Evolutionary conservation across 2,113 vertebrate genomes (phyloP), one percentile per base, ranked within the genome.

Genomic region (Callospermophilus lateralis): DNA sequence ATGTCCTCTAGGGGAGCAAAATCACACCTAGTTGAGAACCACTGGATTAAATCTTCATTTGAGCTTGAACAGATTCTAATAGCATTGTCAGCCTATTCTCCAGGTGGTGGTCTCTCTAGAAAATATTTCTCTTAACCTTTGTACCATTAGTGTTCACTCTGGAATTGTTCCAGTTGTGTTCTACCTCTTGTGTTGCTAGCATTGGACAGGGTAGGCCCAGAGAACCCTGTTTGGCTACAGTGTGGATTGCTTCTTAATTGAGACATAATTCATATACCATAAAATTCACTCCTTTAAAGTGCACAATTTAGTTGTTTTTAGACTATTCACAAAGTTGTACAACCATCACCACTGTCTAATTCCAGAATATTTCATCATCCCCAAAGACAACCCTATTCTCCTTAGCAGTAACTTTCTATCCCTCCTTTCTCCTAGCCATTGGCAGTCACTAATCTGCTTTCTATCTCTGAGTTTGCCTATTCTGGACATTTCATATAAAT

Each of bases 121-220:
- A 26, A 86, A 32, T 84, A 30, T 73, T 93, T 93, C 30, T 95
- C 55, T 61, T 85, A 30, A 55, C 32, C 73, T 92, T 73, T 68
- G 34, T 72, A 32, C 74, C 30, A n/a, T 73, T 42, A 16, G 24
- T 73, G 20, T 83, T 68, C n/a, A 87, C 53, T 48, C 70, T 48
- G 83, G 94, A 89, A 58, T 89, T 77, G 11, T 85, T 93, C 72
- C 30, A 53, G 15, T 32, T 24, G 4, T 32, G 17, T 9, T 74
- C 26, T 11, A 63, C 32, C 51, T 81, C 24, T 55, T 20, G 9
- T 45, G 51, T 55, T 26, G 65, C 93, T 92, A 80, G 39, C 28
- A 6, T 26, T 77, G 55, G n/a, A 79, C 12, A 63, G 37, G 26
- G 15, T 63, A 4, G 61, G 72, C 30, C n/a, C 68, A 73, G 80